phyloP scores from a whole-genome alignment of 2,888 invertebrate species.

The Hetaerina titia region DNA sequence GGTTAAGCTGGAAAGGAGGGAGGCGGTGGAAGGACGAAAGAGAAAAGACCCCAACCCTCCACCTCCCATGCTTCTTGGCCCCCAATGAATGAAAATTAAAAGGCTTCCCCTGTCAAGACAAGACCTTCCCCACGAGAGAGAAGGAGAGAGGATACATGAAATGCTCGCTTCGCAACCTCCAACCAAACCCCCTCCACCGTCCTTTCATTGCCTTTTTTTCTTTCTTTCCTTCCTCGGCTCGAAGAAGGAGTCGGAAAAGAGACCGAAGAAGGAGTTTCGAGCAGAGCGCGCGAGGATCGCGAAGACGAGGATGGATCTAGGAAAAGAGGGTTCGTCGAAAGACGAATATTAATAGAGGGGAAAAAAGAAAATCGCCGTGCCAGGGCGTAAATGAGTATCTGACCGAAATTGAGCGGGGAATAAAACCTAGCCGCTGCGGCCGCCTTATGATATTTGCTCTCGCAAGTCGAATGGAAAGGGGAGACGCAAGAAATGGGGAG shows the following conservation, averaged over 20 bases:
- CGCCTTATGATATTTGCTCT: constrained; percentile 62
- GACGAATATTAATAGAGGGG: background rate
- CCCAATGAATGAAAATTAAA: constrained; percentile 55
- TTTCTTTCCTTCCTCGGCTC: background rate
- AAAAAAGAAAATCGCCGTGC: background rate
- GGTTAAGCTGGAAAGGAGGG: background rate
- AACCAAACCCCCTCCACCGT: background rate
- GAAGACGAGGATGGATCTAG: background rate
- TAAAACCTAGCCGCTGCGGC: background rate
- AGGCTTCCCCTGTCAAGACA: constrained; percentile 38
- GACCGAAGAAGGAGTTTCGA: background rate
- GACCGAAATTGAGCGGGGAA: constrained; percentile 36
- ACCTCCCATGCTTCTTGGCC: background rate
- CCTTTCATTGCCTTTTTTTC: background rate
- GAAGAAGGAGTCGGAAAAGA: background rate
- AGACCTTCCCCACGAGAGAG: constrained; percentile 30
- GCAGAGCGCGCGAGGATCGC: background rate
- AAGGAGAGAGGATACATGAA: background rate
- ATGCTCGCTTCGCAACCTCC: constrained; percentile 3
- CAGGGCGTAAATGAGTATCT: constrained; percentile 36
- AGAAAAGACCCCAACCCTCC: background rate
- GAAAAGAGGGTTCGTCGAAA: background rate
- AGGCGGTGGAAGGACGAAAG: background rate
- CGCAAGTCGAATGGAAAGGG: background rate
- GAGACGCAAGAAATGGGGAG: background rate